phyloP scores from a whole-genome alignment of 1,140 invertebrate genomes.

The Ctenoplectra terminalis region DNA sequence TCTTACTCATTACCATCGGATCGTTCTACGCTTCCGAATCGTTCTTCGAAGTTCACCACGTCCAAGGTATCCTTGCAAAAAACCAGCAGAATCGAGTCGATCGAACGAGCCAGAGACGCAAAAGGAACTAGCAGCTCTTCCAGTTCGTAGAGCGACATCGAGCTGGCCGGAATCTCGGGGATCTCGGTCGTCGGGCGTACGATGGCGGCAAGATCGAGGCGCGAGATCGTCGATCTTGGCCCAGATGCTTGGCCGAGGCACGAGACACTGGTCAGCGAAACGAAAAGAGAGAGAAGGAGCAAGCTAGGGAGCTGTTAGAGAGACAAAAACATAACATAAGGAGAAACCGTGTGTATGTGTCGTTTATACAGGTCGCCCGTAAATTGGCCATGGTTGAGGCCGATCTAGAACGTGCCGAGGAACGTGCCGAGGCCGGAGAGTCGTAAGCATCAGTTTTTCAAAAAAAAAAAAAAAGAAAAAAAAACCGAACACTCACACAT shows the following conservation, averaged over 20 bases:
- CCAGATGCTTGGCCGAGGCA: constrained; percentile 26
- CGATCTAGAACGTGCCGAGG: constrained; percentile 99
- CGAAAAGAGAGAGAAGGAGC: not conserved
- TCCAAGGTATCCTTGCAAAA: not conserved
- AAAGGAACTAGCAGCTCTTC: constrained; percentile 10
- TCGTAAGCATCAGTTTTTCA: constrained; percentile 91
- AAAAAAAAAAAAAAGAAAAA: constrained; percentile 12
- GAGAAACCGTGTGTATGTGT: constrained; percentile 73
- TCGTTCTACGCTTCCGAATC: no score
- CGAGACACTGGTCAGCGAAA: not conserved
- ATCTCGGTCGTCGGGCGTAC: not conserved
- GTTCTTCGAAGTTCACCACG: no score
- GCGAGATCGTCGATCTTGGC: constrained; percentile 44
- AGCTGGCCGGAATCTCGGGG: not conserved
- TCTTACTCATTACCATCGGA: not conserved
- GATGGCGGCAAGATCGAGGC: constrained; percentile 9
- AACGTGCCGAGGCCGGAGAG: constrained; percentile 99
- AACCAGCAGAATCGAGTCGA: not conserved
- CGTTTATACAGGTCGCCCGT: constrained; percentile 96
- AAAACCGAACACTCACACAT: constrained; percentile 15
- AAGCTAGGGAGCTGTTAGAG: not conserved
- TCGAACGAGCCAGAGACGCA: not conserved
- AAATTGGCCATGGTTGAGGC: constrained; percentile 99
- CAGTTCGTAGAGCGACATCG: constrained; percentile 7
- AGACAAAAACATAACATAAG: constrained; percentile 58